phyloP scores from a whole-genome alignment of 2,797 vertebrate species.

The Typhlichthys subterraneus region DNA sequence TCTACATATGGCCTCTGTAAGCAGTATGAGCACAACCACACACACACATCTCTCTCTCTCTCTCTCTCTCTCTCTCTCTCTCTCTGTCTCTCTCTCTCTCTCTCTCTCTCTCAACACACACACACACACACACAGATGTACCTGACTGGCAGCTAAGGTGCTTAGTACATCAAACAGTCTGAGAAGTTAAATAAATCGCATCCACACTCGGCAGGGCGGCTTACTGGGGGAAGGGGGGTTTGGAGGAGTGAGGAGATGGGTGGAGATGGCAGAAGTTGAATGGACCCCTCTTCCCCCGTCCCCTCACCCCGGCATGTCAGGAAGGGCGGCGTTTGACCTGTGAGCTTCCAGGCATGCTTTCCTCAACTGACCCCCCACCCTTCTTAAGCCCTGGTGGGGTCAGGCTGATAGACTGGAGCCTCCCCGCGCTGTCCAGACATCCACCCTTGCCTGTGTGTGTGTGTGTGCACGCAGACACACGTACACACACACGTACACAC shows the following conservation, averaged over 20 bases:
- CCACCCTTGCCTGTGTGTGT: not conserved
- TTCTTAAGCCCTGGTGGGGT: constrained; percentile 15
- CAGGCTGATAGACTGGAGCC: constrained; percentile 45
- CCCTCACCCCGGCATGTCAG: constrained; percentile 48
- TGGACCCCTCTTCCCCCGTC: constrained; percentile 20
- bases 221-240: constrained; percentile 15
- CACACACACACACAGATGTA: constrained; percentile 39
- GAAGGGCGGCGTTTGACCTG: constrained; percentile 62
- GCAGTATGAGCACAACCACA: too few relatives aligned
- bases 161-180: constrained; percentile 62
- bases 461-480: not conserved
- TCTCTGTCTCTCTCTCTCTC: too few relatives aligned
- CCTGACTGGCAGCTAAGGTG: constrained; percentile 53
- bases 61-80: too few relatives aligned
- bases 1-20: too few relatives aligned
- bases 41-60: too few relatives aligned
- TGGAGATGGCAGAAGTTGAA: constrained; percentile 12
- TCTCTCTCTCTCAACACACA: not conserved
- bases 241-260: constrained; percentile 10
- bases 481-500: not conserved
- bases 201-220: too few relatives aligned
- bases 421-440: constrained; percentile 17
- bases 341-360: constrained; percentile 65
- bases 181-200: constrained; percentile 42
- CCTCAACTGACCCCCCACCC: constrained; percentile 26